Evolutionary conservation across 2,888 invertebrate genomes (phyloP), one percentile per base, ranked within the genome.

Genomic region (Tetragonisca angustula): DNA sequence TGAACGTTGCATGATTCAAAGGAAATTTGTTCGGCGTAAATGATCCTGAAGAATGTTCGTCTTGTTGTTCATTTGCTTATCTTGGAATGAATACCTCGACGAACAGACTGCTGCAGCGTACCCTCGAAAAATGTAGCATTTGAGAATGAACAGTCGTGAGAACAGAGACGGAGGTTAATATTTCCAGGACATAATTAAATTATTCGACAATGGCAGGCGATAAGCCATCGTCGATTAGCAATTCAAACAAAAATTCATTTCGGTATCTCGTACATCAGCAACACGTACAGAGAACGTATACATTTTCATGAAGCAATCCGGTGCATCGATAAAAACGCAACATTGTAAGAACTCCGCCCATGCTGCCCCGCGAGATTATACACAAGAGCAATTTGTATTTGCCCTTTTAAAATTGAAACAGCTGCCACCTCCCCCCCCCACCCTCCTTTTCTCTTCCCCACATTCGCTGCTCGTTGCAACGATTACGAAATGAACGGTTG

Each of bases 261-360:
- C 64, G 4, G 19, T 64, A 36, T 21, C n/a, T 5, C 21, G n/a
- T 49, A 50, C 9, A 32, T 50, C 21, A 21, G 5, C 5, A 24
- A 19, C 24, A 49, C 32, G 43, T 59, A 70, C 75, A 74, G 43
- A 75, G 82, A 77, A 77, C 59, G 43, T 64, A n/a, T 24, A 2
- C n/a, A 70, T 49, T 52, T 71, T 67, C 52, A 24, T 2, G 62
- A 70, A 69, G 76, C 61, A 77, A 72, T 79, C 68, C 71, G n/a
- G 77, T 21, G 61, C 21, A 27, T 56, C 49, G 70, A n/a, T 32
- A 67, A 68, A 75, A 75, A 71, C 21, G 50, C 61, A 61, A 62
- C 65, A 74, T 68, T 32, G 81, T 36, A 36, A 19, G 62, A 67
- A 61, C 70, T 52, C 62, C 77, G 65, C 67, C 65, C 79, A 71